Evolutionary conservation across 2,888 invertebrate species (phyloP).

Genomic region (Hipparchia sbordonii): DNA sequence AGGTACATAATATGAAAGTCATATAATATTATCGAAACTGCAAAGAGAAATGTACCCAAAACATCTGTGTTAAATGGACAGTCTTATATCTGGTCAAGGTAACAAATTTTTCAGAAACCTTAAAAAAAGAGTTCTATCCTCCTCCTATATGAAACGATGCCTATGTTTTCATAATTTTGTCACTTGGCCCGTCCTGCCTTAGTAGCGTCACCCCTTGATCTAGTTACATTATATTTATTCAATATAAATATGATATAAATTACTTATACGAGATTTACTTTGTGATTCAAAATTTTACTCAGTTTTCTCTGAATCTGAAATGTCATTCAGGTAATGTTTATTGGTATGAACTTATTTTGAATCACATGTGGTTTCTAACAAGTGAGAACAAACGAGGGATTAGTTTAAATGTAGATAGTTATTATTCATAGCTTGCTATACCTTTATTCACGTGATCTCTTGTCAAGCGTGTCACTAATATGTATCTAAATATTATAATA

Average conservation of each 20-base stretch:
- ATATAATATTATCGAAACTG: too few relatives aligned
- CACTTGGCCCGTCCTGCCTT: too few relatives aligned
- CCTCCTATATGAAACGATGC: too few relatives aligned
- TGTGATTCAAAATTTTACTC: not conserved
- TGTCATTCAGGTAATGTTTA: not conserved
- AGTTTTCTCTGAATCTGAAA: not conserved
- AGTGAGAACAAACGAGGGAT: conserved; percentile 26
- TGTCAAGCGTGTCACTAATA: conserved; percentile 56
- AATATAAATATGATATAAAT: not conserved
- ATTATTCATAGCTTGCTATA: conserved; percentile 54
- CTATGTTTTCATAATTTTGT: too few relatives aligned
- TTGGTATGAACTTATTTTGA: conserved; percentile 14
- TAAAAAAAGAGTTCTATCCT: too few relatives aligned
- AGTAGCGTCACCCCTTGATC: too few relatives aligned
- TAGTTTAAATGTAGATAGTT: conserved; percentile 41
- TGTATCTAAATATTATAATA: not conserved
- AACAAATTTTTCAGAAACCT: too few relatives aligned
- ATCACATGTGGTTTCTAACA: conserved; percentile 31
- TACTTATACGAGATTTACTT: not conserved
- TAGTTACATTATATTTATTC: not conserved
- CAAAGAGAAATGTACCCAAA: too few relatives aligned
- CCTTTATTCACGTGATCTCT: conserved; percentile 53
- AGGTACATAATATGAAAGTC: too few relatives aligned
- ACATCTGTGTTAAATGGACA: too few relatives aligned
- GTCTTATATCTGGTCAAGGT: too few relatives aligned